Evolutionary conservation across 2,797 vertebrate genomes (phyloP).

Genomic region (Morus bassanus): DNA sequence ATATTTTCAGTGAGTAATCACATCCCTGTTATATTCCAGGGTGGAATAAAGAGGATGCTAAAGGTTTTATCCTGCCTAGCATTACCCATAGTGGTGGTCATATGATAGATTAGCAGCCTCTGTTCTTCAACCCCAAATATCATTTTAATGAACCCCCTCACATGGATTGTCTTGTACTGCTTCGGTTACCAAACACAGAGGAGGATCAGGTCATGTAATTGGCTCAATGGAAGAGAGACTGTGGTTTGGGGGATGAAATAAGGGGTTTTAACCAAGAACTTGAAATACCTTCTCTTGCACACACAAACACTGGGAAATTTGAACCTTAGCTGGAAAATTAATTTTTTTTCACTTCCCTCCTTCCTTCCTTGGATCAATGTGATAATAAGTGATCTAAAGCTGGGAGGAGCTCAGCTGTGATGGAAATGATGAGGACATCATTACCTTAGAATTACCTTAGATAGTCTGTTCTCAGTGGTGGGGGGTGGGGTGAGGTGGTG

Average conservation of each 20-base stretch:
- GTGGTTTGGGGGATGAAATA: background rate
- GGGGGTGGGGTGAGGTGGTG: too few relatives aligned
- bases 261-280: background rate
- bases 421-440: background rate
- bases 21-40: background rate
- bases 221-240: background rate
- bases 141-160: background rate
- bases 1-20: background rate
- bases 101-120: background rate
- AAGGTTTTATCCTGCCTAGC: background rate
- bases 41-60: background rate
- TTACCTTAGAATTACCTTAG: background rate
- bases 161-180: background rate
- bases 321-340: background rate
- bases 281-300: background rate
- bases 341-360: background rate
- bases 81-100: background rate
- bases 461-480: rapidly evolving
- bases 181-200: rapidly evolving
- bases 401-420: background rate
- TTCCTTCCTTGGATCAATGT: background rate
- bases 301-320: background rate
- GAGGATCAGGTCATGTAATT: background rate
- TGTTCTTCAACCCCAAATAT: background rate
- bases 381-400: background rate